A percentile compares a stretch with the other conserved stretches of the same genome.
phyloP scores from a whole-genome alignment of 2,888 invertebrate species.

The Isoperla grammatica region DNA sequence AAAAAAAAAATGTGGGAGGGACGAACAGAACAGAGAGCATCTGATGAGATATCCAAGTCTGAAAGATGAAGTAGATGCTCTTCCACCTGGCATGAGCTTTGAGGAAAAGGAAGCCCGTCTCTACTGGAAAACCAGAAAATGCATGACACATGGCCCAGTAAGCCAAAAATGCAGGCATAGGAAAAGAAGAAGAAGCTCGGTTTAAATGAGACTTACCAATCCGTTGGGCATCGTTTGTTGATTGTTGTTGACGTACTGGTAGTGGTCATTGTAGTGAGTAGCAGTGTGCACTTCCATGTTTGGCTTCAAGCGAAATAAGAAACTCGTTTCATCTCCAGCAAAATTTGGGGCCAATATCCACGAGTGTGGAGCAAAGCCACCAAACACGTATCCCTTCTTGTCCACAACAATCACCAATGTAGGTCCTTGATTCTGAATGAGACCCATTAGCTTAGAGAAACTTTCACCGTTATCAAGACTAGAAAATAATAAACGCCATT shows the following conservation, averaged over 20 bases:
- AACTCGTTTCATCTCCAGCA: constrained; percentile 66
- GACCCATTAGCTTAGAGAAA: constrained; percentile 74
- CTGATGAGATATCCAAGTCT: too few species aligned
- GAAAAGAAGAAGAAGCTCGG: too few species aligned
- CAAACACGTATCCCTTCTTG: constrained; percentile 76
- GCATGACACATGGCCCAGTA: too few species aligned
- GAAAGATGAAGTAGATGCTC: too few species aligned
- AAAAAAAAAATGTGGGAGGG: too few species aligned
- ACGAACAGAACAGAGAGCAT: too few species aligned
- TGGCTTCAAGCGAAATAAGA: constrained; percentile 80
- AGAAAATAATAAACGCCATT: constrained; percentile 86
- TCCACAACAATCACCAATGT: constrained; percentile 81
- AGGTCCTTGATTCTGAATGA: constrained; percentile 73
- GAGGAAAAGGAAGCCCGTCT: too few species aligned
- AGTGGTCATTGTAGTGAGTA: constrained; percentile 83
- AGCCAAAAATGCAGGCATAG: too few species aligned
- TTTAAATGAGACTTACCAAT: constrained; percentile 55
- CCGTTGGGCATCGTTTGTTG: constrained; percentile 95
- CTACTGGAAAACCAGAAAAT: too few species aligned
- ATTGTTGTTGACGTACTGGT: constrained; percentile 85
- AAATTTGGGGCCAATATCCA: constrained; percentile 77
- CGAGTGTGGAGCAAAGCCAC: constrained; percentile 76
- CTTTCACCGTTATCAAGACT: constrained; percentile 86
- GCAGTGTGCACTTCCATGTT: constrained; percentile 70
- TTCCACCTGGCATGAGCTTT: too few species aligned